Conservation (phyloP, 2,888 invertebrate genomes). For the Pomacea canaliculata region DNA sequence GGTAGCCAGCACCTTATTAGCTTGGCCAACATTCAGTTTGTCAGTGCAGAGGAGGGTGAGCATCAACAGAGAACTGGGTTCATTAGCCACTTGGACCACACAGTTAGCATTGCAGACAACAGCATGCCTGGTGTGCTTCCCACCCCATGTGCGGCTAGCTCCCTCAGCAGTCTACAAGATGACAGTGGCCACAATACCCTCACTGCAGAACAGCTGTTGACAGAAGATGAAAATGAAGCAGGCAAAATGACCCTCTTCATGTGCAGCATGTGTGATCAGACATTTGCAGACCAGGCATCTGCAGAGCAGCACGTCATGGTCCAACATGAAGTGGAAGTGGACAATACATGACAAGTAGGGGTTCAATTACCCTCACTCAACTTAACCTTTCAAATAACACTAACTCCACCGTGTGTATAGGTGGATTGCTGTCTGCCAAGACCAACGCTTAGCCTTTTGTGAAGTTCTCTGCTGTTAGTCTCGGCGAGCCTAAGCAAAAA, state of each 20-base stretch:
- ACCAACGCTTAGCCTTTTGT: too few species aligned
- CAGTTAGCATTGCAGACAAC: neutral
- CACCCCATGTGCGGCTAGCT: neutral
- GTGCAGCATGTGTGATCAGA: conserved; percentile 17
- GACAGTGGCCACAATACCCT: too few species aligned
- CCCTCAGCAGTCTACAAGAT: neutral
- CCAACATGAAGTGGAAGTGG: neutral
- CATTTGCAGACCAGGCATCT: conserved; percentile 2
- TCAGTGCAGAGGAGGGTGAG: neutral
- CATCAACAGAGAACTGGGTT: neutral
- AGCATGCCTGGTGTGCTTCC: neutral
- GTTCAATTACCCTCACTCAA: too few species aligned
- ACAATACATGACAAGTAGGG: neutral
- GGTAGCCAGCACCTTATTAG: neutral
- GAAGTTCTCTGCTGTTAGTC: too few species aligned
- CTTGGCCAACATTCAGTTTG: conserved; percentile 14
- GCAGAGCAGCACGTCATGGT: conserved; percentile 13
- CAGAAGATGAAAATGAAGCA: neutral
- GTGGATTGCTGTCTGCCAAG: too few species aligned
- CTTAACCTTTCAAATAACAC: too few species aligned
- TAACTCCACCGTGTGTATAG: too few species aligned
- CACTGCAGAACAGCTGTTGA: neutral
- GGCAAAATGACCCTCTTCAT: neutral
- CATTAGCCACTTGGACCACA: neutral
- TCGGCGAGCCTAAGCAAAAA: too few species aligned